A percentile compares a stretch with the other conserved stretches of the same genome.
phyloP scores from a whole-genome alignment of 30 jellyfish, hydroid and myxozoan genomes.

The Clytia hemisphaerica region DNA sequence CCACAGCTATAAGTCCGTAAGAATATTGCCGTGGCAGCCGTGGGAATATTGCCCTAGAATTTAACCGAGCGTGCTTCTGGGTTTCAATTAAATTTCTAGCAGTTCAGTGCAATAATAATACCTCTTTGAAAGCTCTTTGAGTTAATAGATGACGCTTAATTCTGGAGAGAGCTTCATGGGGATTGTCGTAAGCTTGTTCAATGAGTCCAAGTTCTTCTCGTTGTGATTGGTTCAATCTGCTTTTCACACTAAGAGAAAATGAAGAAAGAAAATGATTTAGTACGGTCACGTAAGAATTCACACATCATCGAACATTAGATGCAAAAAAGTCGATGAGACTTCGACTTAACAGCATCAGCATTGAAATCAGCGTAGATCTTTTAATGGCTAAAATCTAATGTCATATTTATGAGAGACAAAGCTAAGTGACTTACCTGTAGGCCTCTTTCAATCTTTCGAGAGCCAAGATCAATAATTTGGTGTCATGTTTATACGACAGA shows the following conservation, averaged over 20 bases:
- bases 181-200: constrained; percentile 99
- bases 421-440: constrained; percentile 58
- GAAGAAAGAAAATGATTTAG: background rate
- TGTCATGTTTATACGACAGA: constrained; percentile 95
- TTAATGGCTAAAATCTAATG: too few relatives aligned
- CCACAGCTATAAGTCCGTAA: too few relatives aligned
- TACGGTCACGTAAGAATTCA: background rate
- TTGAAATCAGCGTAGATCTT: too few relatives aligned
- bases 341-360: constrained; percentile 1
- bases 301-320: background rate
- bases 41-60: too few relatives aligned
- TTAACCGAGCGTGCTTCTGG: too few relatives aligned
- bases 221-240: constrained; percentile 97
- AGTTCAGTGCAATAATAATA: background rate
- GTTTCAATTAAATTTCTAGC: too few relatives aligned
- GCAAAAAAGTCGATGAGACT: background rate
- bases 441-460: constrained; percentile 95
- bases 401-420: background rate
- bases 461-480: constrained; percentile 88
- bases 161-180: constrained; percentile 98
- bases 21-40: too few relatives aligned
- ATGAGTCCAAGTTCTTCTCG: constrained; percentile 97
- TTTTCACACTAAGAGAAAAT: constrained; percentile 58
- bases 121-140: constrained; percentile 99
- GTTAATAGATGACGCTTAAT: constrained; percentile 98